Evolutionary conservation across 2,797 vertebrate species (phyloP).

Genomic region (Rhadinocentrus ornatus): DNA sequence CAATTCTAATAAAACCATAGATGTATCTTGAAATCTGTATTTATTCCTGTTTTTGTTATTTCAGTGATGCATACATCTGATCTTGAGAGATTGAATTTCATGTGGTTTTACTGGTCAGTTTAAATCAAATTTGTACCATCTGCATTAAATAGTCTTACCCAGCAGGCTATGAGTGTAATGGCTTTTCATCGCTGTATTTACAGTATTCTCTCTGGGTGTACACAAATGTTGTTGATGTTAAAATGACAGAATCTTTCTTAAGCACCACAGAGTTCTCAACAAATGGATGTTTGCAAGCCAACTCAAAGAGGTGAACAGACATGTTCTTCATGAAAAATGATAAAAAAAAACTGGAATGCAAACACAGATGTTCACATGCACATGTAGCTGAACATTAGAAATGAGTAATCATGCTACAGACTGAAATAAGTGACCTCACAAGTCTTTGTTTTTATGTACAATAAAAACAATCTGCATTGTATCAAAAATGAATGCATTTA

Average conservation of each 20-base stretch:
- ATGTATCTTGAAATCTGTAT: slow-evolving; percentile 4
- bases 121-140: slow-evolving; percentile 31
- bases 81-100: slow-evolving; percentile 40
- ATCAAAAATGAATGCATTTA: background rate
- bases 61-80: slow-evolving; percentile 40
- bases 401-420: slow-evolving; percentile 25
- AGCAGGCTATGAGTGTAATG: background rate
- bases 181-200: slow-evolving; percentile 28
- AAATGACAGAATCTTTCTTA: background rate
- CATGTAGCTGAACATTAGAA: slow-evolving; percentile 15
- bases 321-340: slow-evolving; percentile 28
- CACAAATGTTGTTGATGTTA: no score
- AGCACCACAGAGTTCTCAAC: slow-evolving; percentile 2
- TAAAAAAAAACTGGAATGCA: slow-evolving; percentile 57
- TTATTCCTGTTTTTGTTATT: slow-evolving; percentile 11
- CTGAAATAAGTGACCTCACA: slow-evolving; percentile 20
- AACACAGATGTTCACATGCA: slow-evolving; percentile 58
- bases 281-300: slow-evolving; percentile 29
- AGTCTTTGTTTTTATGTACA: background rate
- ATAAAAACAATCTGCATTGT: background rate
- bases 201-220: slow-evolving; percentile 2
- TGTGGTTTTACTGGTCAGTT: slow-evolving; percentile 32
- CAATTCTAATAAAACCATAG: background rate
- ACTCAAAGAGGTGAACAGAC: slow-evolving; percentile 28
- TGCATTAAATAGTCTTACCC: slow-evolving; percentile 15